Percentiles rank a stretch among this genome's conserved stretches.
phyloP scores from a whole-genome alignment of 92 coral and sea anemone genomes.

The Virgularia gustaviana region DNA sequence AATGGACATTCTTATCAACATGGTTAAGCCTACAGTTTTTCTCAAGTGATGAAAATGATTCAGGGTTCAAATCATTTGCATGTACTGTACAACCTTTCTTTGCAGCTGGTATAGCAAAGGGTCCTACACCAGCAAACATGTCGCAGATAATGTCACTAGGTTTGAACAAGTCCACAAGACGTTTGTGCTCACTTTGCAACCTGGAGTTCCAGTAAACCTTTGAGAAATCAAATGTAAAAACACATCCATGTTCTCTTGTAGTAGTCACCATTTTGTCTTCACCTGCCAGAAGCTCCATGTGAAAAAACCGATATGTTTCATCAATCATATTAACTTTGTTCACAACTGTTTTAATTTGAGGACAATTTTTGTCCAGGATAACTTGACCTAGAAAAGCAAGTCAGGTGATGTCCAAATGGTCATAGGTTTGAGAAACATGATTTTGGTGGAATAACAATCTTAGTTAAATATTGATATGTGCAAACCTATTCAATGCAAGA shows the following conservation, averaged over 20 bases:
- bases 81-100: slow-evolving; percentile 87
- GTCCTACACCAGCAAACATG: slow-evolving; percentile 98
- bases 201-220: slow-evolving; percentile 99
- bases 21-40: slow-evolving; percentile 76
- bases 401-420: too few species aligned
- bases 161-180: slow-evolving; percentile 65
- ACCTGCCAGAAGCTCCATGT: slow-evolving; percentile 94
- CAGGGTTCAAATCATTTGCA: slow-evolving; percentile 91
- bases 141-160: slow-evolving; percentile 74
- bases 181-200: slow-evolving; percentile 84
- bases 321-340: slow-evolving; percentile 87
- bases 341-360: slow-evolving; percentile 93
- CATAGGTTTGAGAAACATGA: background rate
- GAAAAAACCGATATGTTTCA: slow-evolving; percentile 79
- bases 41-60: slow-evolving; percentile 65
- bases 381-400: slow-evolving; percentile 73
- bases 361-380: slow-evolving; percentile 83
- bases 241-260: slow-evolving; percentile 78
- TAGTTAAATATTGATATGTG: background rate
- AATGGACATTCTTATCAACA: slow-evolving; percentile 54
- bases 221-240: slow-evolving; percentile 89
- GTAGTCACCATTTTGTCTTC: slow-evolving; percentile 67
- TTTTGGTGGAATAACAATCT: too few species aligned
- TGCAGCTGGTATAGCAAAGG: slow-evolving; percentile 97
- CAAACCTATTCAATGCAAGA: background rate